These are phyloP conservation scores for Microplitis mediator DNA, from an alignment of 1,140 invertebrate species.

Conservation along the genomic window DNA sequence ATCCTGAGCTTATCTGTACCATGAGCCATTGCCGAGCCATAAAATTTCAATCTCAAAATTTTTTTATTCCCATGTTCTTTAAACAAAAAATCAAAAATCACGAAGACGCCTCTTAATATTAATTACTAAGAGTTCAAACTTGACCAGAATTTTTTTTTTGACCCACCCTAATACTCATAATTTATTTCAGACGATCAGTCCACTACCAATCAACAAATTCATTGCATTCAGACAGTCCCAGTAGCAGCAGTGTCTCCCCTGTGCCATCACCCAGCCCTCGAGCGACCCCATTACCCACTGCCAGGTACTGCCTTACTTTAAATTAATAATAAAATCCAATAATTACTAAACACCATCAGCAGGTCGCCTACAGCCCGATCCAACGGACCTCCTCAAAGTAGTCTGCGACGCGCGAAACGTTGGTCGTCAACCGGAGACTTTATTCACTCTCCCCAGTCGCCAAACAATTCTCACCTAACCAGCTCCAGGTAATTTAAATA, in stretches of 20 bases:
- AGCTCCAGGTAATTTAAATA: slow-evolving; percentile 64
- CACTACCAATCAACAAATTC: slow-evolving; percentile 87
- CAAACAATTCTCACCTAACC: slow-evolving; percentile 56
- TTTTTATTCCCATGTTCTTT: no score
- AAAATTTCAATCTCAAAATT: no score
- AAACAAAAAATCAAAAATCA: no score
- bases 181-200: slow-evolving; percentile 67
- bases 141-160: not conserved
- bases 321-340: not conserved
- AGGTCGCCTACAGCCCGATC: slow-evolving; percentile 55
- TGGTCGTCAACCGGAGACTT: slow-evolving; percentile 87
- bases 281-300: slow-evolving; percentile 69
- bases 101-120: no score
- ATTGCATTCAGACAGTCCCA: slow-evolving; percentile 82
- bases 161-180: not conserved
- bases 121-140: not conserved
- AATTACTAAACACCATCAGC: slow-evolving; percentile 11
- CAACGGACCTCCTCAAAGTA: slow-evolving; percentile 56
- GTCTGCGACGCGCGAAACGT: slow-evolving; percentile 70
- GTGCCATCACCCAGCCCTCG: slow-evolving; percentile 82
- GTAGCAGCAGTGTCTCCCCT: slow-evolving; percentile 81
- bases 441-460: slow-evolving; percentile 59
- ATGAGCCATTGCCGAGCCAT: not conserved
- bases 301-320: slow-evolving; percentile 43
- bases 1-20: not conserved